Evolutionary conservation across 2,797 vertebrate genomes (phyloP).

Genomic region (Melanotaenia nigrans): DNA sequence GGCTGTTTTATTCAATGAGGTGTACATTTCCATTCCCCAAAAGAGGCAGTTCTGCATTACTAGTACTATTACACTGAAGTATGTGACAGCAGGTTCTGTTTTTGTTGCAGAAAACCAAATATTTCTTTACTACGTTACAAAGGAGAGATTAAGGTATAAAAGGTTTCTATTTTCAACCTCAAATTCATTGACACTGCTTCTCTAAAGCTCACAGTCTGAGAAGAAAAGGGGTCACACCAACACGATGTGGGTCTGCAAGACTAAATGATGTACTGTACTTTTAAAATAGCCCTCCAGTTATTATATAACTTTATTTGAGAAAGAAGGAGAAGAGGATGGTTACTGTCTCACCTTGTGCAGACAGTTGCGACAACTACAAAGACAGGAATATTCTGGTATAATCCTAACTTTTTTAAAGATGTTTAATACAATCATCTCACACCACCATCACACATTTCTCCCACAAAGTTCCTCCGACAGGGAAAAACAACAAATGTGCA

Average conservation of each 20-base stretch:
- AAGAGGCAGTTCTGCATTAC: background rate
- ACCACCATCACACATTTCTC: no score
- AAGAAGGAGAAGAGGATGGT: constrained; percentile 1
- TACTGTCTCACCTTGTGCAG: background rate
- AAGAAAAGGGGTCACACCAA: background rate
- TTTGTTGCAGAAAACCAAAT: no score
- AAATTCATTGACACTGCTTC: constrained; percentile 3
- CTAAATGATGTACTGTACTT: background rate
- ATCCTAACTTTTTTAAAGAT: constrained; percentile 9
- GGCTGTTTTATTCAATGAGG: no score
- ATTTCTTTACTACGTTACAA: no score
- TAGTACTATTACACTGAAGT: background rate
- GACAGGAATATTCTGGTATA: constrained; percentile 6
- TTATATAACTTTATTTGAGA: background rate
- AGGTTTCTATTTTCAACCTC: background rate
- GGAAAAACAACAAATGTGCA: constrained; percentile 31
- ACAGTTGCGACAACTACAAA: background rate
- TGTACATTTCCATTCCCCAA: no score
- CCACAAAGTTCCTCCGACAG: constrained; percentile 12
- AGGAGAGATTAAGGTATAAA: no score
- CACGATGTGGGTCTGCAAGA: background rate
- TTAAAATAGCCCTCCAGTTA: background rate
- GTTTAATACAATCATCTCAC: no score
- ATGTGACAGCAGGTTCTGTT: no score
- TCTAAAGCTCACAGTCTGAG: background rate